phyloP scores from a whole-genome alignment of 2,113 vertebrate genomes.

The Nicator chloris region DNA sequence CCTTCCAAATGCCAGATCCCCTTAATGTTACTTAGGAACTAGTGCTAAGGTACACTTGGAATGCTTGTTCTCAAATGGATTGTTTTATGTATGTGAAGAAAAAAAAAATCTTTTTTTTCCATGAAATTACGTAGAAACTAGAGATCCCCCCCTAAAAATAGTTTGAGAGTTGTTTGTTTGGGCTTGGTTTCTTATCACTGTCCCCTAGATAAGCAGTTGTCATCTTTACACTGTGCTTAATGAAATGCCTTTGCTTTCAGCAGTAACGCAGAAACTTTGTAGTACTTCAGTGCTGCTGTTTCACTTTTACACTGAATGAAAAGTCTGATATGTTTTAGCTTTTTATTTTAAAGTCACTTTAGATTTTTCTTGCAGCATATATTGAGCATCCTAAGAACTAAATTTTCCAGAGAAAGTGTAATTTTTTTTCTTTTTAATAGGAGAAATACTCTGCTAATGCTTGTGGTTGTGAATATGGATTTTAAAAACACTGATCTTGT shows the following conservation, averaged over 20 bases:
- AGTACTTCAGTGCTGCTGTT: neutral
- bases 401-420: neutral
- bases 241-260: neutral
- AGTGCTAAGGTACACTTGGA: neutral
- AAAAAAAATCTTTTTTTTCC: neutral
- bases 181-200: neutral
- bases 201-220: neutral
- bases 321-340: neutral
- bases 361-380: neutral
- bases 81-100: neutral
- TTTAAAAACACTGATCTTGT: neutral
- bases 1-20: constrained; percentile 68
- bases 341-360: neutral
- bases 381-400: neutral
- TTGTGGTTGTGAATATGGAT: neutral
- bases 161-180: neutral
- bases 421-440: neutral
- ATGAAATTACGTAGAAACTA: neutral
- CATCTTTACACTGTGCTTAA: neutral
- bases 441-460: neutral
- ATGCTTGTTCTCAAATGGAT: neutral
- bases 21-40: constrained; percentile 4
- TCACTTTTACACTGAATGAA: neutral
- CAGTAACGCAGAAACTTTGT: neutral
- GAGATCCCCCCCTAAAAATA: neutral